Base-by-base conservation (phyloP, 2,797 vertebrate genomes). In the Streptopelia turtur region DNA sequence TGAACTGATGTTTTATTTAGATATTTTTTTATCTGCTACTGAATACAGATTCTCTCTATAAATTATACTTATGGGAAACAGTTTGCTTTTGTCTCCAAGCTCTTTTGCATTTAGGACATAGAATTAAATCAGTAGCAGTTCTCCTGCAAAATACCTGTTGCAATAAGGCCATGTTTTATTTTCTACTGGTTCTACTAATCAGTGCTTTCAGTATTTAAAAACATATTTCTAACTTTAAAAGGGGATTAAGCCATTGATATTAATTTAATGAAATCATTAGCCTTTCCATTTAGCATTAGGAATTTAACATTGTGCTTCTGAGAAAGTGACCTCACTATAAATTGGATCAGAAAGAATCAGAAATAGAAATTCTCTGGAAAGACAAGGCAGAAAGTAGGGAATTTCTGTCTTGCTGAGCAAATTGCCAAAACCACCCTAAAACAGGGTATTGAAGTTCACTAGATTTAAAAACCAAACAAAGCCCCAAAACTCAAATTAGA, bases 1-100 rank as follows among this genome's bases (percentile, higher is more conserved):
- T 64, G 74, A 69, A 83, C 69, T 82, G 60, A 94, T 90, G 22
- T 93, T 96, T 93, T 94, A 87, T 91, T 94, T 94, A 95, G 83
- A 84, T 88, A 77, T 31, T 57, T 65, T 65, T 89, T 52, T 90
- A 55, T 88, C 52, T 91, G 16, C 76, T 89, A 49, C 18, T 79
- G 79, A 65, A 82, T 20, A 90, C 56, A 87, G 20, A 59, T 87
- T 88, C 69, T 93, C 21, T 5, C 21, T 93, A 83, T 92, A 59
- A 95, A 90, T 78, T 79, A 45, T 69, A 59, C 61, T 72, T 88
- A 77, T 47, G 69, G 53, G 68, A 87, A 95, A 83, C 25, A 82
- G 31, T 61, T 90, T 75, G 27, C 35, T 92, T 72, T 89, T 83
- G 24, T 80, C 72, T 84, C 56, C 45, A 74, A 79, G 64, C 24